Percentiles rank a stretch among this genome's conserved stretches.
These are phyloP conservation scores for Tolmerus cingulatus DNA, from an alignment of 2,888 invertebrate genomes.

Conservation along the genomic window DNA sequence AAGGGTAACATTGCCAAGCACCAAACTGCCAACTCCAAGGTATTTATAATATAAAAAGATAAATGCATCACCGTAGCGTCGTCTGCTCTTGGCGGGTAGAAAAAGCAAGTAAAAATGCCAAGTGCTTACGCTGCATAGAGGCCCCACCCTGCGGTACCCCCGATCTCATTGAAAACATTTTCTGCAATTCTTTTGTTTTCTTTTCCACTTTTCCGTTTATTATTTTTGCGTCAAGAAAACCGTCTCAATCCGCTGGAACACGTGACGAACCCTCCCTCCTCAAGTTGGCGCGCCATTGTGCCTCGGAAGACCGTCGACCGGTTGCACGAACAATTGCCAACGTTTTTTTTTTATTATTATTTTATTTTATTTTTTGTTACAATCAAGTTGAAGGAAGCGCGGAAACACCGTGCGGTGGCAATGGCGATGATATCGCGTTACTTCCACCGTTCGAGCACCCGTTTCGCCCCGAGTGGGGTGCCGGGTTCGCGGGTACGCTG, in stretches of 20 bases:
- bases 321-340: background rate
- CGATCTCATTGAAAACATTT: background rate
- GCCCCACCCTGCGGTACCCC: background rate
- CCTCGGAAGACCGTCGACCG: background rate
- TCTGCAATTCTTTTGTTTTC: background rate
- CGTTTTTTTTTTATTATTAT: background rate
- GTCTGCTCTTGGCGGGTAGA: background rate
- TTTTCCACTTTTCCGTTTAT: background rate
- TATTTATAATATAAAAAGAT: background rate
- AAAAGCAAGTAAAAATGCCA: background rate
- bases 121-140: background rate
- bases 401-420: background rate
- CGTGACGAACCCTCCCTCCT: background rate
- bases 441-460: background rate
- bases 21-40: background rate
- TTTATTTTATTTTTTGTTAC: background rate
- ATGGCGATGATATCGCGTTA: background rate
- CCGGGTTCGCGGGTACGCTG: background rate
- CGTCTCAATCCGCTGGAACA: background rate
- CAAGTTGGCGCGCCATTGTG: background rate
- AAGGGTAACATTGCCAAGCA: background rate
- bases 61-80: background rate
- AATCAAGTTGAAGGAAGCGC: conserved; percentile 11
- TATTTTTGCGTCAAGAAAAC: background rate
- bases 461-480: background rate